Evolutionary conservation across 2,113 vertebrate genomes (phyloP), one percentile per base, ranked within the genome.

Genomic region (Phasianus colchicus): DNA sequence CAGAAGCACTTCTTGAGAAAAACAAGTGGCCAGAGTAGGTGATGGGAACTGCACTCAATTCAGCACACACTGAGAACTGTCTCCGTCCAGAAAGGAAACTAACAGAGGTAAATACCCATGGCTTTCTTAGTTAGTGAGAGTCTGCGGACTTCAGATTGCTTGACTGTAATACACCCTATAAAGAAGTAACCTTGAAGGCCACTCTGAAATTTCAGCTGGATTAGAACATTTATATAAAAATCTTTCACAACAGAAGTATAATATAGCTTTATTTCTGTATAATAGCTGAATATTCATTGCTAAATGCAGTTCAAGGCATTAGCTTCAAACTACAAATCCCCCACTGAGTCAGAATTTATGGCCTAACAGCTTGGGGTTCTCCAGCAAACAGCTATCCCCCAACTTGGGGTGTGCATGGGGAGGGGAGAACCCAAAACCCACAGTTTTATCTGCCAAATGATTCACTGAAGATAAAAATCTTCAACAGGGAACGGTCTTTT

Each of bases 1-100:
- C 57, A 61, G 80, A 24, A 83, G 25, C 4, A 47, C 18, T 94
- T 91, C 78, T 93, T 36, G 29, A 95, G 73, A 83, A 89, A 91
- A 94, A 83, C 72, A 86, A 86, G 76, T 6, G 50, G 73, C 52
- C 82, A 57, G 25, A 52, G 9, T 40, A 63, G 45, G 29, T 24
- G 75, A 92, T 55, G 72, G 60, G 75, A 96, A 85, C 36, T 36
- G 55, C 58, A 66, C 30, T 48, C 58, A 42, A n/a, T 15, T 40
- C 19, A 9, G 27, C 36, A 43, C 3, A 24, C n/a, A 29, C 64
- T 14, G 29, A 42, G 72, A 60, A 93, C 79, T 54, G 52, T 29
- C 52, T 85, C 43, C 52, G 50, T 13, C 58, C 24, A 65, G 25
- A 93, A 86, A 88, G 72, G 85, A 92, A 93, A 90, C 38, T 36